Evolutionary conservation across 2,113 vertebrate genomes (phyloP), one percentile per base, ranked within the genome.

Genomic region (Xenotilapia longispinis): DNA sequence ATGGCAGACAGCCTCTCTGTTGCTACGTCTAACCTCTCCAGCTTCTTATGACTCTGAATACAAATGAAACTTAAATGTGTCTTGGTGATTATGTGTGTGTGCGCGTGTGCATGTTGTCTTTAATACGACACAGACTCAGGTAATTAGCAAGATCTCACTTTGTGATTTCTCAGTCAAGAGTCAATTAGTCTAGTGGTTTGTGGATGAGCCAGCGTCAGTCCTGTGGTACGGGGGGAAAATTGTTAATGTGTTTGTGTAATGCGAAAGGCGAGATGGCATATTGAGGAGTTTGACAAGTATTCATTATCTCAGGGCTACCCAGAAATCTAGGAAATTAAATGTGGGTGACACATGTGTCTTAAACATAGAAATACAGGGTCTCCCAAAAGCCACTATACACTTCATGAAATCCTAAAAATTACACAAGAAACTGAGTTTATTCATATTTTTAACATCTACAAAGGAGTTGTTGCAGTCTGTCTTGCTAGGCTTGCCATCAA

Each of bases 101-200:
- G 55, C 28, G 17, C 31, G 15, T 26, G 45, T 17, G 53, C 3
- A 14, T 33, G 60, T 65, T 88, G 91, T 88, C 38, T 87, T 83
- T 86, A 80, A 81, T 88, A 36, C 82, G 84, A 60, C 84, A 84
- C 84, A 89, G 51, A 94, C 89, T 96, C 94, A 90, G 84, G 94
- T 96, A 96, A 97, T 96, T 96, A 95, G 91, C 68, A 84, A 91
- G 93, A 84, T 93, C 70, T 97, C 93, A 92, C 89, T 68, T 57
- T 73, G 94, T 95, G 94, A 95, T 93, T 95, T 94, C 86, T 91
- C 87, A 96, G 94, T 95, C 89, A 68, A 95, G 95, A 97, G 95
- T 96, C 94, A 95, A 94, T 97, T 97, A 95, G 96, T 95, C 85
- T 88, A 93, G 95, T 92, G 93, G 95, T 94, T 89, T 96, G 91